phyloP scores from a whole-genome alignment of 2,888 invertebrate species.

The Ypsolopha sequella region DNA sequence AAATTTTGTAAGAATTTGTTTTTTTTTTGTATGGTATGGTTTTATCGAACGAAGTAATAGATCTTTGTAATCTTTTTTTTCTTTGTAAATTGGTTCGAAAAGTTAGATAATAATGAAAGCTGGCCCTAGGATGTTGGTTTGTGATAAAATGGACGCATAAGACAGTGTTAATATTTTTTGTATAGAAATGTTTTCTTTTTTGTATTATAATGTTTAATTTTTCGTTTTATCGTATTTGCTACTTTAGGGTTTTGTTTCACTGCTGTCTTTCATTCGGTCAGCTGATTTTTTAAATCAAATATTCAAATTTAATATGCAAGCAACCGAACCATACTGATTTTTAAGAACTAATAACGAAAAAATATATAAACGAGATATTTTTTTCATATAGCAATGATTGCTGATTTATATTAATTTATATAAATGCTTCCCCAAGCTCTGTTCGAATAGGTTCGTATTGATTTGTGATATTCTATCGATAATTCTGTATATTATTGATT shows the following conservation, averaged over 20 bases:
- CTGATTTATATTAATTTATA: neutral
- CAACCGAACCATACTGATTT: too few species aligned
- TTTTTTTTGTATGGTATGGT: neutral
- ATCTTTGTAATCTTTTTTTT: neutral
- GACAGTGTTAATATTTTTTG: conserved; percentile 16
- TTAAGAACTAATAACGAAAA: neutral
- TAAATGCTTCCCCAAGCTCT: neutral
- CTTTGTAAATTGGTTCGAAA: neutral
- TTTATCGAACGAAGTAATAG: conserved; percentile 1
- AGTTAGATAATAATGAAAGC: neutral
- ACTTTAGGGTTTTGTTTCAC: conserved; percentile 50
- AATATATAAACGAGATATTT: too few species aligned
- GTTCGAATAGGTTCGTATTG: conserved; percentile 34
- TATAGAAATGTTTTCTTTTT: conserved; percentile 38
- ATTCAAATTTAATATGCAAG: neutral
- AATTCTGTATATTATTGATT: conserved; percentile 46
- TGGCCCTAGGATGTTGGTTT: conserved; percentile 2
- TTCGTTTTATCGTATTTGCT: conserved; percentile 44
- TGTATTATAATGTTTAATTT: conserved; percentile 45
- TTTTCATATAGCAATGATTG: too few species aligned
- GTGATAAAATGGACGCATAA: conserved; percentile 19
- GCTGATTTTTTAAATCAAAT: neutral
- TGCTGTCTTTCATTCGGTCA: conserved; percentile 15
- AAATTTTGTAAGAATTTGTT: neutral
- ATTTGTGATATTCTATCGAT: conserved; percentile 64